A percentile compares a stretch with the other conserved stretches of the same genome.
phyloP scores from a whole-genome alignment of 2,113 vertebrate genomes.

The Glareola pratincola region DNA sequence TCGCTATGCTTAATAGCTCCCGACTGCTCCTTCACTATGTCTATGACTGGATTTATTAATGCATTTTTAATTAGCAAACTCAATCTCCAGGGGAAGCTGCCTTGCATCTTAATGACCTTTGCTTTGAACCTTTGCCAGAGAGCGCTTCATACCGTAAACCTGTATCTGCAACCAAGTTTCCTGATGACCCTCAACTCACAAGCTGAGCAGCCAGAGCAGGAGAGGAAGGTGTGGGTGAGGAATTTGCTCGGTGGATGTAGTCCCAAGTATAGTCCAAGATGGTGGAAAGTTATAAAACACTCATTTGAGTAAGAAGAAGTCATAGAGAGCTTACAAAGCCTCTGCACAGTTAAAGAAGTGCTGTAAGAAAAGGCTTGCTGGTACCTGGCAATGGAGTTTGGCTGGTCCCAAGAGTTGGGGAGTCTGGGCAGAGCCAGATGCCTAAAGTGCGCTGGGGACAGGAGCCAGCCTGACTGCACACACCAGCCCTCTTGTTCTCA shows the following conservation, averaged over 20 bases:
- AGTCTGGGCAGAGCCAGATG: background rate
- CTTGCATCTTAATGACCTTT: conserved; percentile 8
- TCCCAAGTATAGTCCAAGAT: background rate
- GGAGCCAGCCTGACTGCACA: background rate
- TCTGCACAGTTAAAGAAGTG: background rate
- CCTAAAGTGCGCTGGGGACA: background rate
- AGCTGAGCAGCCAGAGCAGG: background rate
- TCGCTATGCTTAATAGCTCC: background rate
- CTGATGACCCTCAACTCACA: background rate
- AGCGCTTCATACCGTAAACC: background rate
- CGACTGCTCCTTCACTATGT: background rate
- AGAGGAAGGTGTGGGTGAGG: background rate
- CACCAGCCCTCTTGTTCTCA: background rate
- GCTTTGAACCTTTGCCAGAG: conserved; percentile 30
- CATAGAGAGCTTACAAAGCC: background rate
- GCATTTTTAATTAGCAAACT: conserved; percentile 54
- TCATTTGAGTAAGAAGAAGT: background rate
- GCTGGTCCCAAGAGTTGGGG: background rate
- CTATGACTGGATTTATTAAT: conserved; percentile 32
- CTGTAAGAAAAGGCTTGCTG: background rate
- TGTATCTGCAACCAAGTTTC: background rate
- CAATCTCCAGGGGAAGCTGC: background rate
- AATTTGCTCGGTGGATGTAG: background rate
- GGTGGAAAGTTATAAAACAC: background rate
- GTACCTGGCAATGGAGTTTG: background rate